These are phyloP conservation scores for Lanius ludovicianus DNA, from an alignment of 2,113 vertebrate genomes.

Conservation along the genomic window DNA sequence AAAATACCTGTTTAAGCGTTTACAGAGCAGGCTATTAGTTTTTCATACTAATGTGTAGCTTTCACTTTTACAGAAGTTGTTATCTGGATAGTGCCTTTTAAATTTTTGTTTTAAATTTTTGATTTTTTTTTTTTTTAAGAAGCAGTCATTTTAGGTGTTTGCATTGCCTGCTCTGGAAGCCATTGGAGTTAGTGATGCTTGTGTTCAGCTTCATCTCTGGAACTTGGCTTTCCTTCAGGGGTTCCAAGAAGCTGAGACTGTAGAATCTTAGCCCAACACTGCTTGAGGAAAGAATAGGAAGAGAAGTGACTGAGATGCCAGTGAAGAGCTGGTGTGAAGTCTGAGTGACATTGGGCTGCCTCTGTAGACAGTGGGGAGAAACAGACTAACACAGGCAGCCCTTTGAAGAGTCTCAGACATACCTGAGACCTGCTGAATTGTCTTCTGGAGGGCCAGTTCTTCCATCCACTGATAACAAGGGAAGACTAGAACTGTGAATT, in stretches of 20 bases:
- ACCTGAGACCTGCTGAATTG: background rate
- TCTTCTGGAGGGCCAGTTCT: background rate
- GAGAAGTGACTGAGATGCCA: background rate
- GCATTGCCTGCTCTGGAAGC: background rate
- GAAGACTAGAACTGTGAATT: background rate
- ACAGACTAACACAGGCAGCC: rapidly evolving
- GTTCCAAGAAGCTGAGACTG: background rate
- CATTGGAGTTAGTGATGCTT: background rate
- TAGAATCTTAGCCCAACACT: background rate
- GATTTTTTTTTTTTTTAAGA: background rate
- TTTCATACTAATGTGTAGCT: background rate
- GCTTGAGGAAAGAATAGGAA: background rate
- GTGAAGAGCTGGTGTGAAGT: background rate
- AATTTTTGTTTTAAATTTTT: background rate
- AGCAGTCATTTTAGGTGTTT: background rate
- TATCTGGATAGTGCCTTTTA: background rate
- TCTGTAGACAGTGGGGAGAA: background rate
- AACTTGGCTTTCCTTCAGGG: background rate
- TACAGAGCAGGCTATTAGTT: background rate
- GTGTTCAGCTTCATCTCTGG: background rate
- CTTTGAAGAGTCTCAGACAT: background rate
- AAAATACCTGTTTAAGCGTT: background rate
- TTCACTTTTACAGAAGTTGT: background rate
- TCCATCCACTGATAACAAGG: background rate
- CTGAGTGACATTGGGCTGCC: background rate